Evolutionary conservation across 1,140 invertebrate species (phyloP).

Genomic region (Anoplolepis gracilipes): DNA sequence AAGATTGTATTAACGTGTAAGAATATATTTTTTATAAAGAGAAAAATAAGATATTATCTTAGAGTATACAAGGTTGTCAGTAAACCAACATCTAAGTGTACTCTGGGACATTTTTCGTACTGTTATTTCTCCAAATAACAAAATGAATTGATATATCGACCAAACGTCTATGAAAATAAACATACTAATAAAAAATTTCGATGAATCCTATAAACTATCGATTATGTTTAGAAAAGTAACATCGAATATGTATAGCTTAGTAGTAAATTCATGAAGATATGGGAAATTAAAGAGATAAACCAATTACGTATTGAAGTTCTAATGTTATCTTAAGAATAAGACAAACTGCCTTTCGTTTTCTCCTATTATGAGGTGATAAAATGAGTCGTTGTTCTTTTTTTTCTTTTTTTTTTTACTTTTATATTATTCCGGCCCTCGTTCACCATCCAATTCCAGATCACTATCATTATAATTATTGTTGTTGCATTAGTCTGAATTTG

Average conservation of each 20-base stretch:
- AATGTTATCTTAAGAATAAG: constrained; percentile 56
- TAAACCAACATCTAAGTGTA: constrained; percentile 48
- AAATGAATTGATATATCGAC: constrained; percentile 34
- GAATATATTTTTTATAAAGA: constrained; percentile 81
- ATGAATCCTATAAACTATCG: constrained; percentile 42
- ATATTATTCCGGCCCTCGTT: constrained; percentile 61
- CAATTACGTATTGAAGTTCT: constrained; percentile 45
- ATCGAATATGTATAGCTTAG: constrained; percentile 34
- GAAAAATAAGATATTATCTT: constrained; percentile 71
- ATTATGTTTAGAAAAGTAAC: constrained; percentile 56
- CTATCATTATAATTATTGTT: constrained; percentile 76
- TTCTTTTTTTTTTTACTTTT: constrained; percentile 61
- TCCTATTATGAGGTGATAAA: constrained; percentile 70
- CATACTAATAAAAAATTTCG: constrained; percentile 58
- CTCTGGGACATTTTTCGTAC: constrained; percentile 34
- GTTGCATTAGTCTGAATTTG: constrained; percentile 80
- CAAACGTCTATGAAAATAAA: constrained; percentile 50
- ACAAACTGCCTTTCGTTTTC: constrained; percentile 57
- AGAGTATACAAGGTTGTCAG: constrained; percentile 73
- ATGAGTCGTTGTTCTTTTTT: constrained; percentile 72
- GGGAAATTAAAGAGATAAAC: constrained; percentile 44
- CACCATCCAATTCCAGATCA: constrained; percentile 74
- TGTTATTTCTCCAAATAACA: constrained; percentile 38
- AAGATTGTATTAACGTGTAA: constrained; percentile 76
- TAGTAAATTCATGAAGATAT: constrained; percentile 38